Percentiles rank a stretch among this genome's conserved stretches.
Conservation (phyloP, 30 jellyfish, hydroid and myxozoan species). For the Cassiopea xamachana region DNA sequence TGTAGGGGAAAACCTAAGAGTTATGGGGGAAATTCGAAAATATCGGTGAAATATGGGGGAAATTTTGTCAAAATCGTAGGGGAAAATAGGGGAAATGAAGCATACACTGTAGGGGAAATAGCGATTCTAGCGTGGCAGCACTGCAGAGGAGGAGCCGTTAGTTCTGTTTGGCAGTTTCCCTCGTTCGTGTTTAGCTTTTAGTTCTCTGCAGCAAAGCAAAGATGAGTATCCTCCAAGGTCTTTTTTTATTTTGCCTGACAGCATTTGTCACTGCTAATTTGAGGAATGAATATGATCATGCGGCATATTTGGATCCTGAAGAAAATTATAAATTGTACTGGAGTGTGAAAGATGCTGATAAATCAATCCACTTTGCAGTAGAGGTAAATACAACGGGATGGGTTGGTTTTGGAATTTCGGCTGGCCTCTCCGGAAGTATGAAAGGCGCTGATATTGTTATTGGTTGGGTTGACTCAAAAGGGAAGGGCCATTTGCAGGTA, state of each 20-base stretch:
- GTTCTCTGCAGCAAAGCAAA: no score
- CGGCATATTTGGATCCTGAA: slow-evolving; percentile 37
- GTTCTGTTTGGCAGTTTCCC: no score
- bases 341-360: slow-evolving; percentile 49
- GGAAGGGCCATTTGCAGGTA: slow-evolving; percentile 55
- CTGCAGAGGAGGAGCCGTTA: no score
- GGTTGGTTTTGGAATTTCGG: slow-evolving; percentile 72
- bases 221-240: neutral
- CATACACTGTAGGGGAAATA: no score
- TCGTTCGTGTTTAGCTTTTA: no score
- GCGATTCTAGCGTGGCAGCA: no score
- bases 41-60: no score
- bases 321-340: slow-evolving; percentile 33
- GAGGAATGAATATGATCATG: slow-evolving; percentile 32
- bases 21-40: no score
- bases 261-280: neutral
- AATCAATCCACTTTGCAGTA: slow-evolving; percentile 36
- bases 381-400: slow-evolving; percentile 67
- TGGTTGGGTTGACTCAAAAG: slow-evolving; percentile 56
- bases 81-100: no score
- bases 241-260: neutral
- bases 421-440: slow-evolving; percentile 61
- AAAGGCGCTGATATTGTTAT: slow-evolving; percentile 50
- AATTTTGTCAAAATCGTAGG: no score
- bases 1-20: no score